Conservation (phyloP, 2,113 vertebrate species). For the Argyrosomus japonicus region DNA sequence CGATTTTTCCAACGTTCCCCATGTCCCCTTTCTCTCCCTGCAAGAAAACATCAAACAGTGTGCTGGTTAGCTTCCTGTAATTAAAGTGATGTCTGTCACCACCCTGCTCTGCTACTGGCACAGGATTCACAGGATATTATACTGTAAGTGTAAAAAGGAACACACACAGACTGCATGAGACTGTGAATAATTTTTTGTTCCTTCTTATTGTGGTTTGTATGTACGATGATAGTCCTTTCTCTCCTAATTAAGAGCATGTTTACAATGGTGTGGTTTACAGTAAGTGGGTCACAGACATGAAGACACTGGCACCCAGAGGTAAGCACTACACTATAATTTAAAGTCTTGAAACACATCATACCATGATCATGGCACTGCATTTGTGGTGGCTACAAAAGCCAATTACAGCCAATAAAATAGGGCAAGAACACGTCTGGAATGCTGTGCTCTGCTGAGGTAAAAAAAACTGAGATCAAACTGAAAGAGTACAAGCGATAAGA, state of each 20-base stretch:
- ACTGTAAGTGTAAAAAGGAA: slow-evolving; percentile 33
- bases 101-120: neutral
- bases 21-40: slow-evolving; percentile 94
- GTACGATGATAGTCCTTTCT: slow-evolving; percentile 38
- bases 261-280: slow-evolving; percentile 31
- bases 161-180: slow-evolving; percentile 26
- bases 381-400: slow-evolving; percentile 13
- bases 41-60: slow-evolving; percentile 68
- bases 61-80: slow-evolving; percentile 59
- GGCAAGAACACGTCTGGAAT: slow-evolving; percentile 16
- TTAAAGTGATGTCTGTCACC: slow-evolving; percentile 30
- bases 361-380: neutral
- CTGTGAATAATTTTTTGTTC: slow-evolving; percentile 17
- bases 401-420: slow-evolving; percentile 26
- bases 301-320: slow-evolving; percentile 2
- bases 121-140: slow-evolving; percentile 25
- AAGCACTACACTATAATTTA: neutral
- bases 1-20: slow-evolving; percentile 91
- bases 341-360: slow-evolving; percentile 15
- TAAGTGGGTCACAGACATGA: slow-evolving; percentile 19
- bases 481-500: neutral
- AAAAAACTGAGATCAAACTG: neutral
- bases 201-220: slow-evolving; percentile 43
- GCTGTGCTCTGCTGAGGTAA: neutral
- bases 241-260: slow-evolving; percentile 61